Base-by-base conservation (phyloP, 2,113 vertebrate genomes). In the Aviceda subcristata region DNA sequence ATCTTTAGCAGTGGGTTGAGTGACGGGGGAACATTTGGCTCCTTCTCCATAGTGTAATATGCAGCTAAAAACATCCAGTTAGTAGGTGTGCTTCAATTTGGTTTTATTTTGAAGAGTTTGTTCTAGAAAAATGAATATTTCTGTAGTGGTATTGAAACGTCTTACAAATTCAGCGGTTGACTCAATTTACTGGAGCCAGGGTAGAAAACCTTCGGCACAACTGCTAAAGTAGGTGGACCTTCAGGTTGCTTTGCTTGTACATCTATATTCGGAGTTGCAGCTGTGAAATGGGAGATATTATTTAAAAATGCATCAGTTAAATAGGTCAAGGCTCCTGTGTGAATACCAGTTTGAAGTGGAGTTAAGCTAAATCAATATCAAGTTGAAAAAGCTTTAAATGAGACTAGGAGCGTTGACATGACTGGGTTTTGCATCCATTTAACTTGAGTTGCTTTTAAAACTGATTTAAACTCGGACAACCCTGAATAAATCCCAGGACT, bases 1-100 rank as follows among this genome's bases (percentile, higher is more conserved):
- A 67, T 91, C 76, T 72, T 87, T 60, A 90, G 74, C 48, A 64
- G 62, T 79, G 62, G 53, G 53, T 48, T 95, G 94, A 96, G 69
- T 93, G 94, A 90, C 48, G 78, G 73, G 43, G 32, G 94, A 96
- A 82, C 48, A 96, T 96, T 96, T 95, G 84, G 62, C 93, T 90
- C 56, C 51, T 67, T 94, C 64, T 68, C 53, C 1, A 0, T 63
- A 62, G 67, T 69, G 57, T 79, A 94, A 93, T 68, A 51, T 48
- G 92, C 88, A 96, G 93, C 93, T 97, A 94, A 96, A 96, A 96
- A 76, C 82, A 90, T 92, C 57, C 63, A 86, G 53, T 88, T 93
- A 41, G 92, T 97, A 97, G 94, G 95, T 96, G 92, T 97, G 71
- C 62, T 73, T 93, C 62, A 48, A 24, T 86, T 56, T 62, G 43